These are phyloP conservation scores for Nebria ingens DNA, from an alignment of 1,140 invertebrate genomes.

Conservation along the genomic window DNA sequence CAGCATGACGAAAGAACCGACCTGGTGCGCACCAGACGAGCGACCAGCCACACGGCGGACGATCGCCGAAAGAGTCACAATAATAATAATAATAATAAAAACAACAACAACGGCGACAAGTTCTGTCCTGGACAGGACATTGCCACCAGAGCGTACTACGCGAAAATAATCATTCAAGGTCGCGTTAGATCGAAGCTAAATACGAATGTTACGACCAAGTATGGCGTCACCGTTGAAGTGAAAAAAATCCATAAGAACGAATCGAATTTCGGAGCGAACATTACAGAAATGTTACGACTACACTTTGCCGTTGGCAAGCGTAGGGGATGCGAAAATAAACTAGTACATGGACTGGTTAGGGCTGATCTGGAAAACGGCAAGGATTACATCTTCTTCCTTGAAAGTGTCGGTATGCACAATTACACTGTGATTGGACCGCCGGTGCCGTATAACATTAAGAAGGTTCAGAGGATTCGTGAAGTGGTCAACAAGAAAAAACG, in stretches of 20 bases:
- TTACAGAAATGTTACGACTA: not conserved
- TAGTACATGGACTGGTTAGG: constrained; percentile 22
- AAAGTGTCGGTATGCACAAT: constrained; percentile 23
- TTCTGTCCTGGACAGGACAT: not conserved
- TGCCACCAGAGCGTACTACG: not conserved
- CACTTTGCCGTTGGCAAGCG: not conserved
- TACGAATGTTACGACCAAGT: not conserved
- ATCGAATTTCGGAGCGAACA: not conserved
- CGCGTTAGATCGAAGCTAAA: not conserved
- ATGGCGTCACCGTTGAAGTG: not conserved
- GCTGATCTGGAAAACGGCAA: constrained; percentile 23
- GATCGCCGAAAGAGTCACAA: not conserved
- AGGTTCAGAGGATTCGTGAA: constrained; percentile 10
- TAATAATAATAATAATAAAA: too few species aligned
- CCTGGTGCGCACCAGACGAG: not conserved
- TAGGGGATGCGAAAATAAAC: not conserved
- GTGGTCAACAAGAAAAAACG: constrained; percentile 17
- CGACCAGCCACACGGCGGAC: not conserved
- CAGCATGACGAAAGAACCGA: not conserved
- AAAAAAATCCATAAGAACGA: not conserved
- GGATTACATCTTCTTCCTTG: constrained; percentile 30
- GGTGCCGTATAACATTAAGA: constrained; percentile 16
- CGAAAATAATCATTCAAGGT: not conserved
- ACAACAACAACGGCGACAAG: too few species aligned
- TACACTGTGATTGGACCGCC: constrained; percentile 22